Percentiles rank a stretch among this genome's conserved stretches.
phyloP scores from a whole-genome alignment of 2,797 vertebrate species.

The Anguilla marmorata region DNA sequence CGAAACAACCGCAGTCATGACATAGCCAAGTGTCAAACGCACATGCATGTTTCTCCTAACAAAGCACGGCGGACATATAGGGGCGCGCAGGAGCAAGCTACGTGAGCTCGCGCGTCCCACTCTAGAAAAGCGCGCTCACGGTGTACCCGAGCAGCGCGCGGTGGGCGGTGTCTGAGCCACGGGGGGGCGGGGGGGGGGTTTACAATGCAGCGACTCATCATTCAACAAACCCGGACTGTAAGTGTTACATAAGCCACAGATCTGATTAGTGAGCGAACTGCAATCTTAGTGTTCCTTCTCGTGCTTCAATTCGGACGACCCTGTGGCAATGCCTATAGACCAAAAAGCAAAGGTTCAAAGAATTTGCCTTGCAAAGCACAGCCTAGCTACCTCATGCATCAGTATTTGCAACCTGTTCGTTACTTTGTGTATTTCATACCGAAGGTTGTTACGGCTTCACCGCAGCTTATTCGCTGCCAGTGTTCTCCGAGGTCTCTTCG shows the following conservation, averaged over 20 bases:
- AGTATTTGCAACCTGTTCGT: not conserved
- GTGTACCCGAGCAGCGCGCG: not conserved
- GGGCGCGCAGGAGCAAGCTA: not conserved
- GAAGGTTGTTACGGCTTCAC: not conserved
- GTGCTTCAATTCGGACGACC: not conserved
- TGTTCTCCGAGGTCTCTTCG: not conserved
- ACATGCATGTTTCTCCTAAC: not conserved
- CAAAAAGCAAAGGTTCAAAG: not conserved
- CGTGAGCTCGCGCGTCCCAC: not conserved
- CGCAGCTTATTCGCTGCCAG: not conserved
- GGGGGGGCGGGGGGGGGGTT: not conserved
- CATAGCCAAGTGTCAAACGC: not conserved
- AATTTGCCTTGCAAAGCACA: not conserved
- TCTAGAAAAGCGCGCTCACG: not conserved
- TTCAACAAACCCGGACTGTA: constrained; percentile 7
- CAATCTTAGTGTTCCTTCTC: not conserved
- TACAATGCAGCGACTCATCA: constrained; percentile 4
- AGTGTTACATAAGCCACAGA: constrained; percentile 20
- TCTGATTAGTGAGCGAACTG: constrained; percentile 1
- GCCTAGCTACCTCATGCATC: not conserved
- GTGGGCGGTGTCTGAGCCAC: constrained; percentile 18
- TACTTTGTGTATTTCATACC: not conserved
- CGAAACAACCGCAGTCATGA: not conserved
- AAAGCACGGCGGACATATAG: not conserved
- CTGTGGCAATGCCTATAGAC: not conserved